Conservation (phyloP, 2,797 vertebrate genomes). For the Coreius guichenoti region DNA sequence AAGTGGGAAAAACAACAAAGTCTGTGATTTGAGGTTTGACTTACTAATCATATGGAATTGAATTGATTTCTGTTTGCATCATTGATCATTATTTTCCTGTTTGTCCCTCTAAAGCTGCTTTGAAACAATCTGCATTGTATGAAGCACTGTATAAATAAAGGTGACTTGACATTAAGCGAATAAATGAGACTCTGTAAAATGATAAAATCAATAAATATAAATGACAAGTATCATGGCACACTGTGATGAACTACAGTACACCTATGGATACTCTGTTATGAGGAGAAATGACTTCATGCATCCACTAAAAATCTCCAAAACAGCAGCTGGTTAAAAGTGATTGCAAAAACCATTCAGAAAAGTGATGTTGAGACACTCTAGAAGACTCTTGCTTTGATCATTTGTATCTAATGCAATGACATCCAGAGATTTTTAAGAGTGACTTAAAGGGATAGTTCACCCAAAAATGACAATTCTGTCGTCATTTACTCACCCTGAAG, state of each 20-base stretch:
- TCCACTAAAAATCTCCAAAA: neutral
- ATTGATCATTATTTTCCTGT: neutral
- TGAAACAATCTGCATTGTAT: neutral
- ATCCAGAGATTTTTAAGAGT: neutral
- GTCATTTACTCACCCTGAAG: too few relatives aligned
- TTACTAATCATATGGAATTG: neutral
- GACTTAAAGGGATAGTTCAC: too few relatives aligned
- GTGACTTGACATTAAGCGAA: neutral
- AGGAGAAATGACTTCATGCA: neutral
- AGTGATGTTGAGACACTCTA: neutral
- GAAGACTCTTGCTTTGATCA: neutral
- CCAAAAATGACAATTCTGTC: too few relatives aligned
- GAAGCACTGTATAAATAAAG: neutral
- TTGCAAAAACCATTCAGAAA: neutral
- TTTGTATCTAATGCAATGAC: neutral
- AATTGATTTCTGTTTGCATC: neutral
- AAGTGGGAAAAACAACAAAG: neutral
- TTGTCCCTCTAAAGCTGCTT: neutral
- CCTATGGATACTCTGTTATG: neutral
- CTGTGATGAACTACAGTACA: neutral
- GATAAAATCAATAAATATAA: neutral
- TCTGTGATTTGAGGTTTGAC: neutral
- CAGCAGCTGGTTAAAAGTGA: neutral
- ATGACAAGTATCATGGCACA: neutral
- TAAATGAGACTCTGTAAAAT: neutral